Evolutionary conservation across 2,888 invertebrate species (phyloP).

Genomic region (Polia nebulosa): DNA sequence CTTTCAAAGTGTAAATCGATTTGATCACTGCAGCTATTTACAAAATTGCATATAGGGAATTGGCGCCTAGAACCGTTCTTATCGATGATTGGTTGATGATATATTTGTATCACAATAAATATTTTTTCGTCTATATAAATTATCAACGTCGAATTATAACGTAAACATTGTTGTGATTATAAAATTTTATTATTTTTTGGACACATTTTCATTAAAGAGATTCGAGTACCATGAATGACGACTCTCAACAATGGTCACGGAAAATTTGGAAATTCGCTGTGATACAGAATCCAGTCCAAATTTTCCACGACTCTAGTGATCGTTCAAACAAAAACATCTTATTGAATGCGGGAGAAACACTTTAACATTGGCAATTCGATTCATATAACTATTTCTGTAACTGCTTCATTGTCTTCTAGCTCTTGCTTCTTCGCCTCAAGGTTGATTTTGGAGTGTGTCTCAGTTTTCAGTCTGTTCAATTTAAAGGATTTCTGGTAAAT

Average conservation of each 20-base stretch:
- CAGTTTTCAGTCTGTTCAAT: slow-evolving; percentile 2
- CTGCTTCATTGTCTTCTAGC: neutral
- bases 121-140: no score
- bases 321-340: slow-evolving; percentile 69
- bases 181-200: no score
- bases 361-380: slow-evolving; percentile 67
- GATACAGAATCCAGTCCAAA: slow-evolving; percentile 59
- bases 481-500: slow-evolving; percentile 57
- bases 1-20: no score
- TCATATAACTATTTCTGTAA: slow-evolving; percentile 47
- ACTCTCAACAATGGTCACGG: slow-evolving; percentile 12
- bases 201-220: neutral
- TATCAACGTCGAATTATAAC: no score
- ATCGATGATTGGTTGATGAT: no score
- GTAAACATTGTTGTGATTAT: no score
- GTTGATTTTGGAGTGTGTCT: slow-evolving; percentile 29
- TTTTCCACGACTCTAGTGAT: slow-evolving; percentile 53
- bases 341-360: slow-evolving; percentile 66
- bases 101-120: no score
- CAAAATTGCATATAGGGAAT: no score
- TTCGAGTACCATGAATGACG: slow-evolving; percentile 11
- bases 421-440: slow-evolving; percentile 17
- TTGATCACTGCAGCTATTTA: no score
- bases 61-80: no score
- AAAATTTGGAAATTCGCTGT: no score